phyloP scores from a whole-genome alignment of 2,797 vertebrate species.

The Acanthornis magna region DNA sequence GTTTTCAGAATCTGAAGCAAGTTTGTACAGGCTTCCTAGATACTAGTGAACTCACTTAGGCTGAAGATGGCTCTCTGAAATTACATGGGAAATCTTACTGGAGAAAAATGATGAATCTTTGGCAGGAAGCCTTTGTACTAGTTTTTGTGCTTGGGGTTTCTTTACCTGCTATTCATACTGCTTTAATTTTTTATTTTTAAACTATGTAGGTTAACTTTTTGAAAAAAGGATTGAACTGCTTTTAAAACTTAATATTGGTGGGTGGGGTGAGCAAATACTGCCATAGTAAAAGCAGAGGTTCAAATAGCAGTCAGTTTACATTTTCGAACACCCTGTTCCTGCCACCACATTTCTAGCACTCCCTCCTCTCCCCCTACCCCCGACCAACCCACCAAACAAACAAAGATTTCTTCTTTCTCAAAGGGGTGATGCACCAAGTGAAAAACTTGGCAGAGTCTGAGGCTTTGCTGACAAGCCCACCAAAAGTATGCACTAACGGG shows the following conservation, averaged over 20 bases:
- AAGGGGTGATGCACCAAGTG: constrained; percentile 99
- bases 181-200: neutral
- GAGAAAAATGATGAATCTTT: neutral
- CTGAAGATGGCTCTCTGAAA: neutral
- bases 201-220: neutral
- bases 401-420: neutral
- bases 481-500: constrained; percentile 93
- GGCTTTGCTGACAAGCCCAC: constrained; percentile 92
- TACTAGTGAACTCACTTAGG: neutral
- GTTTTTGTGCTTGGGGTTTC: neutral
- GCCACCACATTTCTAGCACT: neutral
- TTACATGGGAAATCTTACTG: neutral
- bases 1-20: neutral
- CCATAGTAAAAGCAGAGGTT: neutral
- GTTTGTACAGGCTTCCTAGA: neutral
- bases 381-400: neutral
- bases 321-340: neutral
- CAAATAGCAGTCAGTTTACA: neutral
- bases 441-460: constrained; percentile 97
- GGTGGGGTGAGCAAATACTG: neutral
- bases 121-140: neutral
- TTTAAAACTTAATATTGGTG: neutral
- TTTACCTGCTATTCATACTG: neutral
- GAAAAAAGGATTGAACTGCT: neutral
- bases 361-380: too few relatives aligned